Conservation (phyloP, 2,113 vertebrate species). For the Silurus glanis region DNA sequence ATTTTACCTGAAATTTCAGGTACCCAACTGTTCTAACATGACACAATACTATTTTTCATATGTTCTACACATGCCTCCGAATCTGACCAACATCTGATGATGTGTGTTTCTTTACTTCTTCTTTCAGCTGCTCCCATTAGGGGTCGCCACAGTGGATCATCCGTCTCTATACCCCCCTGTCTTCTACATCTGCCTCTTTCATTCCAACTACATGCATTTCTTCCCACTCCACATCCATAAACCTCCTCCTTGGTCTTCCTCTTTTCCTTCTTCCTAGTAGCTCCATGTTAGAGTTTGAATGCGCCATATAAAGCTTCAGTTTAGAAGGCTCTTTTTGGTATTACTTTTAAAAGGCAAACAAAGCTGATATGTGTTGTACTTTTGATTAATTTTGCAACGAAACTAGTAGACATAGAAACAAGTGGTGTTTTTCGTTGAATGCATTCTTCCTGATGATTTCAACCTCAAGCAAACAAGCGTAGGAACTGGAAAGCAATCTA, state of each 20-base stretch:
- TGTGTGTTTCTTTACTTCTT: background rate
- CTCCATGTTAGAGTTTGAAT: too few relatives aligned
- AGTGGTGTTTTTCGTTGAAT: background rate
- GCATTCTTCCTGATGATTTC: background rate
- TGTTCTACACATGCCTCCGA: background rate
- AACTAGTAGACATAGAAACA: background rate
- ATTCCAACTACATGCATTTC: too few relatives aligned
- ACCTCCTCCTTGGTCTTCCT: too few relatives aligned
- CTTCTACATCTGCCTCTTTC: too few relatives aligned
- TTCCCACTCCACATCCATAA: too few relatives aligned
- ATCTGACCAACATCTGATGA: background rate
- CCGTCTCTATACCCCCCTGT: too few relatives aligned
- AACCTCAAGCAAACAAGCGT: background rate
- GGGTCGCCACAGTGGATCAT: too few relatives aligned
- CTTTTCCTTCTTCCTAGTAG: too few relatives aligned
- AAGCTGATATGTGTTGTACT: background rate
- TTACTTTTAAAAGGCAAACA: background rate
- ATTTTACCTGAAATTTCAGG: too few relatives aligned
- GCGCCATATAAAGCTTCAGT: background rate
- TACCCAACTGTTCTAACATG: background rate
- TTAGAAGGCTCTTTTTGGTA: background rate
- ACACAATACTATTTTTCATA: background rate
- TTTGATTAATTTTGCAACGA: background rate
- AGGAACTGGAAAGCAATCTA: background rate
- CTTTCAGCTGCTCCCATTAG: too few relatives aligned